These are phyloP conservation scores for Sanderia malayensis DNA, from an alignment of 30 jellyfish, hydroid and myxozoan genomes.

Conservation along the genomic window DNA sequence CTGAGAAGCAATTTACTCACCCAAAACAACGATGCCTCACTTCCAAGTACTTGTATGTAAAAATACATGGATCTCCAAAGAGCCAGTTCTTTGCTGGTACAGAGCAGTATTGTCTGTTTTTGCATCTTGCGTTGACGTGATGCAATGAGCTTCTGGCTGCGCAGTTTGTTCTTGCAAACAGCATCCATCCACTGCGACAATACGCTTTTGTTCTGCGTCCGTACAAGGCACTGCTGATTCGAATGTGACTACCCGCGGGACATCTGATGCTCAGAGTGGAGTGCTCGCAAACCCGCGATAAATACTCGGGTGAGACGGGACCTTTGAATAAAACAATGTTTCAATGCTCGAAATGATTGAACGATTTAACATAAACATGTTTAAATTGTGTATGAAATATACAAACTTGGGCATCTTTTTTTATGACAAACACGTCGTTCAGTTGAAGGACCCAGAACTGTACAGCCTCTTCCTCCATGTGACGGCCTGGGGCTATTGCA, in stretches of 20 bases:
- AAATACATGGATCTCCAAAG: conserved; percentile 50
- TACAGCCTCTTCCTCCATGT: conserved; percentile 54
- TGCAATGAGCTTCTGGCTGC: conserved; percentile 29
- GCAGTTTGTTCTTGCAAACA: conserved; percentile 16
- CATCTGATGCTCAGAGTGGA: conserved; percentile 26
- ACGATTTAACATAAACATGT: too few relatives aligned
- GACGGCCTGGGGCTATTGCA: conserved; percentile 59
- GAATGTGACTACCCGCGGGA: conserved; percentile 43
- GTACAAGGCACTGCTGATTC: conserved; percentile 46
- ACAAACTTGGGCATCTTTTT: conserved; percentile 58
- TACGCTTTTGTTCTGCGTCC: conserved; percentile 38
- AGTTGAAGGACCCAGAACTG: conserved; percentile 14
- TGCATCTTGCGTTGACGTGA: conserved; percentile 15
- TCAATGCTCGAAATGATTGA: too few relatives aligned
- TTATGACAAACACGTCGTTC: conserved; percentile 20
- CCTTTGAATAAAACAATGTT: too few relatives aligned
- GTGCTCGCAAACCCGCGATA: conserved; percentile 55
- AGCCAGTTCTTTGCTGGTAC: conserved; percentile 56
- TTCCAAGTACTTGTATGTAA: conserved; percentile 39
- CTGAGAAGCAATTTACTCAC: too few relatives aligned
- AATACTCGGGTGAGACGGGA: conserved; percentile 29
- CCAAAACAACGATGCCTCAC: conserved; percentile 47
- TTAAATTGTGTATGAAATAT: too few relatives aligned
- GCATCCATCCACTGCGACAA: conserved; percentile 42
- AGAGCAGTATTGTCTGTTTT: conserved; percentile 18